A percentile compares a stretch with the other conserved stretches of the same genome.
phyloP scores from a whole-genome alignment of 2,113 vertebrate genomes.

The Sardina pilchardus region DNA sequence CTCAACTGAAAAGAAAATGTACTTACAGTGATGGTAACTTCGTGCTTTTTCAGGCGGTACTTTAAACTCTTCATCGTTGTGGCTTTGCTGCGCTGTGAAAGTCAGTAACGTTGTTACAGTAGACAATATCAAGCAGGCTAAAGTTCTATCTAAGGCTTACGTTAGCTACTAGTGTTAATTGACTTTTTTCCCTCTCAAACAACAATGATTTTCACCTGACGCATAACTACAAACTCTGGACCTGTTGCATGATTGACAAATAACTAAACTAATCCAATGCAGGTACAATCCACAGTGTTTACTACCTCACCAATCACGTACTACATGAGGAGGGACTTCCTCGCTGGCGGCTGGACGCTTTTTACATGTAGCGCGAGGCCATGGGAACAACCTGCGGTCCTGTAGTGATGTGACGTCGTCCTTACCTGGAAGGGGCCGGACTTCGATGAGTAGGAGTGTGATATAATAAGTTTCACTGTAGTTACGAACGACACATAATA shows the following conservation, averaged over 20 bases:
- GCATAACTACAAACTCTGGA: slow-evolving; percentile 54
- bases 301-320: slow-evolving; percentile 54
- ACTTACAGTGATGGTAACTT: slow-evolving; percentile 81
- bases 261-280: slow-evolving; percentile 47
- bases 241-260: slow-evolving; percentile 44
- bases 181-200: slow-evolving; percentile 32
- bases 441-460: neutral
- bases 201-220: slow-evolving; percentile 77
- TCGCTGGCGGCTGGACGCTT: neutral
- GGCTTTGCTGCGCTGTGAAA: neutral
- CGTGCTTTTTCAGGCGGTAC: slow-evolving; percentile 87
- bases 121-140: neutral
- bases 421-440: slow-evolving; percentile 58
- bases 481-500: neutral
- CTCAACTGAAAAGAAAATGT: slow-evolving; percentile 22
- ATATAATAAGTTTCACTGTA: neutral
- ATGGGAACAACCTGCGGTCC: slow-evolving; percentile 50
- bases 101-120: neutral
- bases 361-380: slow-evolving; percentile 45
- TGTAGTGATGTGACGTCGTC: slow-evolving; percentile 48
- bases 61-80: slow-evolving; percentile 88
- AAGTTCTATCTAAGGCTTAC: neutral
- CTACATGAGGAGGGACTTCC: slow-evolving; percentile 69
- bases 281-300: neutral
- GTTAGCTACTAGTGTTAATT: slow-evolving; percentile 30